phyloP scores from a whole-genome alignment of 2,113 vertebrate genomes.

The Rousettus leschenaultii region DNA sequence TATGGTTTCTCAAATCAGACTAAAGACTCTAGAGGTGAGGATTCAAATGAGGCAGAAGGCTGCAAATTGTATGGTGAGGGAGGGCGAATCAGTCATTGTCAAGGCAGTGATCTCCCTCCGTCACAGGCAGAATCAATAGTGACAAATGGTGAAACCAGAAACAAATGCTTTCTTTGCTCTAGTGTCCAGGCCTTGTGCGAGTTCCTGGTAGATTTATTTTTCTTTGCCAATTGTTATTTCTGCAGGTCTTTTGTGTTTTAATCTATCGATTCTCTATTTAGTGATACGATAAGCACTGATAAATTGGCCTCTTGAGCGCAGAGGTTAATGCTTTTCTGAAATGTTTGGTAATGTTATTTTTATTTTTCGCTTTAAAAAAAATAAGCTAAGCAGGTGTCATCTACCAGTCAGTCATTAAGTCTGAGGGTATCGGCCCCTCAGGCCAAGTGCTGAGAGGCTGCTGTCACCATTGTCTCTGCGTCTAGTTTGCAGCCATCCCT shows the following conservation, averaged over 20 bases:
- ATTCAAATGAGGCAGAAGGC: constrained; percentile 25
- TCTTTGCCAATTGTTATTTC: not conserved
- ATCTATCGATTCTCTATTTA: constrained; percentile 35
- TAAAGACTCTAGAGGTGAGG: constrained; percentile 41
- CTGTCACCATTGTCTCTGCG: not conserved
- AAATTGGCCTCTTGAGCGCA: not conserved
- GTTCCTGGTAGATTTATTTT: not conserved
- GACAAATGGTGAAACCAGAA: not conserved
- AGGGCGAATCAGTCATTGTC: constrained; percentile 21
- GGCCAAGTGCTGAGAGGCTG: not conserved
- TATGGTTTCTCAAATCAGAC: constrained; percentile 1
- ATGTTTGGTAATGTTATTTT: not conserved
- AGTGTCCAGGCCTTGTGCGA: not conserved
- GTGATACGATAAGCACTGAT: not conserved
- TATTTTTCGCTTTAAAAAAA: not conserved
- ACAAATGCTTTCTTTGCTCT: not conserved
- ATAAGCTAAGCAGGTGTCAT: not conserved
- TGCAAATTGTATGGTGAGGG: not conserved
- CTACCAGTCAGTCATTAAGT: not conserved
- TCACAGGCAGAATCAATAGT: constrained; percentile 33
- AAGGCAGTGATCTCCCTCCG: not conserved
- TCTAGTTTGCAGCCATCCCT: not conserved
- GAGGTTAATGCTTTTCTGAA: not conserved
- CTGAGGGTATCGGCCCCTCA: not conserved
- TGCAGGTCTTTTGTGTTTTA: constrained; percentile 27